phyloP scores from a whole-genome alignment of 2,888 invertebrate genomes.

The Amphipyra tragopoginis region DNA sequence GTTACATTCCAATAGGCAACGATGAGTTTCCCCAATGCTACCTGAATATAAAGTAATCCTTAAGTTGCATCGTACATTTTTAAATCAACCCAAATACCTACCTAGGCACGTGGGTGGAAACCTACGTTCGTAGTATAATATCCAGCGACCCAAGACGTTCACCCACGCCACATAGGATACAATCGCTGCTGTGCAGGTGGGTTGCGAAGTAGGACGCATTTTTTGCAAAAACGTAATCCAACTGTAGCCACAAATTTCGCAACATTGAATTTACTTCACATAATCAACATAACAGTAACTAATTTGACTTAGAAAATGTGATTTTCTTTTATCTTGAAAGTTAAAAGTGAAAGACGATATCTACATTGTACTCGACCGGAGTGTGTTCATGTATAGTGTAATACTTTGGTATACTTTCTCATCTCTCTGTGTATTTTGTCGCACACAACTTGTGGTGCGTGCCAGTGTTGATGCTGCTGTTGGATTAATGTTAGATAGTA shows the following conservation, averaged over 20 bases:
- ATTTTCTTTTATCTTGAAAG: conserved; percentile 44
- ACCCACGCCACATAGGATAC: conserved; percentile 64
- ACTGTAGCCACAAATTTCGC: conserved; percentile 56
- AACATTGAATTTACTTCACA: conserved; percentile 41
- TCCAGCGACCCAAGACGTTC: conserved; percentile 61
- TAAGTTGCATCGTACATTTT: conserved; percentile 5
- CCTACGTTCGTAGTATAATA: conserved; percentile 54
- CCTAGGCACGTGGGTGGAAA: conserved; percentile 42
- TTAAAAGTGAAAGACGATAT: conserved; percentile 54
- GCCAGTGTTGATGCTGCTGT: background rate
- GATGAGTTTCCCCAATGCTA: background rate
- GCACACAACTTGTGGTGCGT: conserved; percentile 19
- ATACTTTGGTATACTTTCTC: conserved; percentile 50
- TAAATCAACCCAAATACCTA: conserved; percentile 19
- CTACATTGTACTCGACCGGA: conserved; percentile 32
- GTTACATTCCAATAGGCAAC: too few relatives aligned
- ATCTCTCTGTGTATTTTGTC: conserved; percentile 27
- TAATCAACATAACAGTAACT: conserved; percentile 23
- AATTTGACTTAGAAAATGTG: conserved; percentile 41
- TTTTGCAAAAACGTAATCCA: conserved; percentile 61
- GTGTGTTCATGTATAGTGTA: conserved; percentile 18
- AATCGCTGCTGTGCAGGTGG: conserved; percentile 62
- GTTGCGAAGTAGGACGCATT: conserved; percentile 56
- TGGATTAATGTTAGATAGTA: conserved; percentile 12
- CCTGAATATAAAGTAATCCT: background rate